Percentiles rank a stretch among this genome's conserved stretches.
phyloP scores from a whole-genome alignment of 2,797 vertebrate genomes.

The Heteromormyrus szaboi region DNA sequence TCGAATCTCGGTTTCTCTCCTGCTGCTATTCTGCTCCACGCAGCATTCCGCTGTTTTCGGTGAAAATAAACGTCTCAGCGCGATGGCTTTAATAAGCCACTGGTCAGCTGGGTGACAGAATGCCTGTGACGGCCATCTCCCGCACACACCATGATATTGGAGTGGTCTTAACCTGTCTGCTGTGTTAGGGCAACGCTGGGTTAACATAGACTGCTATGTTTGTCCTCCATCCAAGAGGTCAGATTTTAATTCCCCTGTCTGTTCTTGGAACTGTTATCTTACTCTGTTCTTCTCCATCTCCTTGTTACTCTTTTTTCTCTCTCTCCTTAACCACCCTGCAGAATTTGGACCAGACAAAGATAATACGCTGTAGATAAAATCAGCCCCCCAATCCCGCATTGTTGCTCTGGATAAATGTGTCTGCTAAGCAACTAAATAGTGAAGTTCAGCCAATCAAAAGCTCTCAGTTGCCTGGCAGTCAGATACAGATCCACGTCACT shows the following conservation, averaged over 20 bases:
- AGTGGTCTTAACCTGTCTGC: neutral
- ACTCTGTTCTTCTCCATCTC: neutral
- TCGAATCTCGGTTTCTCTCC: neutral
- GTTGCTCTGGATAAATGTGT: neutral
- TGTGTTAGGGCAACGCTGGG: neutral
- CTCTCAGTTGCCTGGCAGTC: neutral
- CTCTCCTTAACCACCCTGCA: neutral
- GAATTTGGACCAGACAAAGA: neutral
- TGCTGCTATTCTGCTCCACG: neutral
- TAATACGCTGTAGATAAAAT: neutral
- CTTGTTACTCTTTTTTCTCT: neutral
- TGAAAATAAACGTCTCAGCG: neutral
- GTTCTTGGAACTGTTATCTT: neutral
- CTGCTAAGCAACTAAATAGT: neutral
- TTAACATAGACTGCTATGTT: neutral
- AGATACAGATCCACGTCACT: neutral
- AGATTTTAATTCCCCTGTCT: slow-evolving; percentile 45
- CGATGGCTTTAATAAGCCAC: neutral
- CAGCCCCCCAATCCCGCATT: neutral
- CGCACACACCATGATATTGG: neutral
- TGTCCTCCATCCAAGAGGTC: neutral
- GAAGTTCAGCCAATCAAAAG: neutral
- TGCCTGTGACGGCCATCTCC: neutral
- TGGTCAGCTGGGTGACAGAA: neutral
- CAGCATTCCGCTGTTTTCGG: neutral